These are phyloP conservation scores for Drosophila barbarae DNA, from an alignment of 2,888 invertebrate genomes.

Conservation along the genomic window DNA sequence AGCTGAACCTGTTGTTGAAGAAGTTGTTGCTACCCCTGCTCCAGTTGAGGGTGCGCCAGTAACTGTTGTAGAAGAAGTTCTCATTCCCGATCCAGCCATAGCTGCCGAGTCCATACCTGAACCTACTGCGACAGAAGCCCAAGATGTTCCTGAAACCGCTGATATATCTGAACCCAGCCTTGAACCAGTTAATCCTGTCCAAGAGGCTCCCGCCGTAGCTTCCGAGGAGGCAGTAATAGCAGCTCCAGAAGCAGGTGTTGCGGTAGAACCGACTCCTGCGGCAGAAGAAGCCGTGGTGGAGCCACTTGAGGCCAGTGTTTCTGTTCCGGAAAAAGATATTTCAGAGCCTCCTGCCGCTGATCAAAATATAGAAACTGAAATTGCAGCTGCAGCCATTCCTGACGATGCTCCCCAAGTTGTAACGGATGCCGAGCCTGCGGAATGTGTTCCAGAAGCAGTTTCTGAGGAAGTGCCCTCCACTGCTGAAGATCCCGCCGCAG, in stretches of 20 bases:
- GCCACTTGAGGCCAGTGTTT: not conserved
- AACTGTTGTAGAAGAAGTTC: not conserved
- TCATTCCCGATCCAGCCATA: not conserved
- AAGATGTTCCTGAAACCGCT: not conserved
- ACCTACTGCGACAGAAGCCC: not conserved
- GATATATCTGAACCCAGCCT: not conserved
- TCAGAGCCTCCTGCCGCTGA: not conserved
- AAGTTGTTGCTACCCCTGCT: not conserved
- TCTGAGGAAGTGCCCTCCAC: not conserved
- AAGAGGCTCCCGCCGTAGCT: not conserved
- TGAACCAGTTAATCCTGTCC: not conserved
- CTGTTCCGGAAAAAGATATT: slow-evolving; percentile 5
- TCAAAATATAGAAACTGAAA: not conserved
- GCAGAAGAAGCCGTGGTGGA: not conserved
- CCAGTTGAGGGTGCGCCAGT: not conserved
- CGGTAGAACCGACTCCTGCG: not conserved
- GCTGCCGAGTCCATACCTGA: not conserved
- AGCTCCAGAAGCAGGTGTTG: not conserved
- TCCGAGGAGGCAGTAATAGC: not conserved
- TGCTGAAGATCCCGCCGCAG: not conserved
- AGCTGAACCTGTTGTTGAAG: not conserved
- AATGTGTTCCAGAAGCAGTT: not conserved
- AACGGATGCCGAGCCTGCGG: not conserved
- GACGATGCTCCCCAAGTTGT: not conserved
- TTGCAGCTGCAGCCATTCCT: not conserved